phyloP scores from a whole-genome alignment of 1,140 invertebrate genomes.

The Lethocerus indicus region DNA sequence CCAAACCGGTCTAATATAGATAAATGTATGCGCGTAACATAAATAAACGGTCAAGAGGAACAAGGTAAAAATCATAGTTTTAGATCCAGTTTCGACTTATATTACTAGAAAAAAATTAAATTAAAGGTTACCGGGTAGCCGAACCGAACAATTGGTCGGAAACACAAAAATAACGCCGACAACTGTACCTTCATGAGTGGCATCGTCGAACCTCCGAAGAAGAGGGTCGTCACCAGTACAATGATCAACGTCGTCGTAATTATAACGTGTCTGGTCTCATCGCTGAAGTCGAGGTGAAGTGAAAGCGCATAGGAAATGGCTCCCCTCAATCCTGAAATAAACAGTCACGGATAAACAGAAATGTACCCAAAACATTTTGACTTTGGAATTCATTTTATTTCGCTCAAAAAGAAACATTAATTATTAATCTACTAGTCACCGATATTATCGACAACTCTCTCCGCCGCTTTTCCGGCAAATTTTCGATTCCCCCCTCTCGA shows the following conservation, averaged over 20 bases:
- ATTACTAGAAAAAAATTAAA: too few species aligned
- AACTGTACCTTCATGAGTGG: constrained; percentile 71
- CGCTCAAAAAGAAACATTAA: too few species aligned
- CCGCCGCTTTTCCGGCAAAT: too few species aligned
- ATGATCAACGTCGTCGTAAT: constrained; percentile 95
- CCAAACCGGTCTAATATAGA: background rate
- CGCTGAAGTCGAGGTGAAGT: constrained; percentile 85
- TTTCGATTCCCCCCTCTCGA: too few species aligned
- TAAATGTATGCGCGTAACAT: background rate
- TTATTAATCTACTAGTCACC: too few species aligned
- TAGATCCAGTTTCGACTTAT: too few species aligned
- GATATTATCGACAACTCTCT: too few species aligned
- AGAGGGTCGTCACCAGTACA: constrained; percentile 85
- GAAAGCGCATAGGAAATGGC: constrained; percentile 96
- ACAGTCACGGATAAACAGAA: background rate
- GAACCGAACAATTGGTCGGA: too few species aligned
- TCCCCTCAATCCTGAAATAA: constrained; percentile 62
- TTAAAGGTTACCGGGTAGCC: too few species aligned
- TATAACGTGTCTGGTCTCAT: constrained; percentile 86
- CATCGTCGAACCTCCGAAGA: constrained; percentile 94
- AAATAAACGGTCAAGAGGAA: background rate
- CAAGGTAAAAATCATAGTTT: constrained; percentile 27
- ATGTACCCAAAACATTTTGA: too few species aligned
- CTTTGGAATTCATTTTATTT: too few species aligned
- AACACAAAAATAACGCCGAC: too few species aligned